Percentiles rank a stretch among this genome's conserved stretches.
These are phyloP conservation scores for Phoebastria nigripes DNA, from an alignment of 2,797 vertebrate species.

Conservation along the genomic window DNA sequence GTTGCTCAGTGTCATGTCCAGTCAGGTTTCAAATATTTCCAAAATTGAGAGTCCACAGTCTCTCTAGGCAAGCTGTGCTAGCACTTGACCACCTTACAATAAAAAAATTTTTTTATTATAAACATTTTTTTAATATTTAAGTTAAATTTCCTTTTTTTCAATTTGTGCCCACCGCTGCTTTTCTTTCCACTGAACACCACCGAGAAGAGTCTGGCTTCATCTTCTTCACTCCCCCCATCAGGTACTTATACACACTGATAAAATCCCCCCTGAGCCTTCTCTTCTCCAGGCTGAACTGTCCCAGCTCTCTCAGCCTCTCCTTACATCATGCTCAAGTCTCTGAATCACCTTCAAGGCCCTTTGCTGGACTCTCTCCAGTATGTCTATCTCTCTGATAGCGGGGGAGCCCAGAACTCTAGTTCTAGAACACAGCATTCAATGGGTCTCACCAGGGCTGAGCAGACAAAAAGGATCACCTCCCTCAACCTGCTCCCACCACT, in stretches of 20 bases:
- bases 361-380: neutral
- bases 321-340: neutral
- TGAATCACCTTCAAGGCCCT: neutral
- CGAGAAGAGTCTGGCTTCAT: neutral
- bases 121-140: neutral
- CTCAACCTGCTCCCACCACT: neutral
- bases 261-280: neutral
- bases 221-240: neutral
- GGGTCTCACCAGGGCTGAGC: neutral
- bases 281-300: neutral
- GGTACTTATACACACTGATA: neutral
- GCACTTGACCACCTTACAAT: neutral
- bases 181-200: neutral
- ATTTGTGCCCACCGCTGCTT: neutral
- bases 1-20: neutral
- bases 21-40: accelerated
- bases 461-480: neutral
- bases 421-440: too few relatives aligned
- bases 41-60: neutral
- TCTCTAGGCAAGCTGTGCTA: neutral
- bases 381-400: too few relatives aligned
- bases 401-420: neutral
- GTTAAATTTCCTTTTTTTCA: neutral
- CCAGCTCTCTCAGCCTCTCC: neutral
- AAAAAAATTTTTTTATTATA: neutral